These are phyloP conservation scores for Australoheros facetus DNA, from an alignment of 2,797 vertebrate species.

Conservation along the genomic window DNA sequence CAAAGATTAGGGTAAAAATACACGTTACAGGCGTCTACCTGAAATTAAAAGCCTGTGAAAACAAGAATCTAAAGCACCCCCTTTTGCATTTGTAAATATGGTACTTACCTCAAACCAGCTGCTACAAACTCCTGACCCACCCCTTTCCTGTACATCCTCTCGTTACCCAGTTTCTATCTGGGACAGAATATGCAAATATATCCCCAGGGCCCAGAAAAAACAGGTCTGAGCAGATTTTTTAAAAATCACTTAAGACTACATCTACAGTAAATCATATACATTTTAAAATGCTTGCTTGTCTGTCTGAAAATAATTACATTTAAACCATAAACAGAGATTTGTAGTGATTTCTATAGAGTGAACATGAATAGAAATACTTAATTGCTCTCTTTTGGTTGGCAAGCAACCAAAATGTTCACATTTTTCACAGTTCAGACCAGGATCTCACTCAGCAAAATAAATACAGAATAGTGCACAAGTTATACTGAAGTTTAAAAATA, in stretches of 20 bases:
- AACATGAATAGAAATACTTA: background rate
- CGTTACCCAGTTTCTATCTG: slow-evolving; percentile 71
- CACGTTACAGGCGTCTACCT: slow-evolving; percentile 11
- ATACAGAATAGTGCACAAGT: background rate
- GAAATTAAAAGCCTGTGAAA: slow-evolving; percentile 40
- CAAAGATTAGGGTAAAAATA: background rate
- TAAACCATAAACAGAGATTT: background rate
- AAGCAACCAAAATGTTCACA: background rate
- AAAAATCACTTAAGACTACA: slow-evolving; percentile 12
- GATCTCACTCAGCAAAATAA: background rate
- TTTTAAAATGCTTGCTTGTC: background rate
- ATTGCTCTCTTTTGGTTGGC: background rate
- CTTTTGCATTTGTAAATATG: slow-evolving; percentile 30
- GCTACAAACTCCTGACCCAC: slow-evolving; percentile 44
- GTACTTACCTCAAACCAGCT: slow-evolving; percentile 55
- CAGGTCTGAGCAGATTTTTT: slow-evolving; percentile 1
- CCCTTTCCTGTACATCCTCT: slow-evolving; percentile 55
- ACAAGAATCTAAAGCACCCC: slow-evolving; percentile 4
- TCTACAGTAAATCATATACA: background rate
- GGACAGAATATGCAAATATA: slow-evolving; percentile 70
- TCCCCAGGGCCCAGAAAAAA: slow-evolving; percentile 45
- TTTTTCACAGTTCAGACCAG: background rate
- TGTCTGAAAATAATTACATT: background rate
- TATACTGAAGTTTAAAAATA: background rate
- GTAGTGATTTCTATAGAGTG: background rate